Evolutionary conservation across 2,888 invertebrate species (phyloP).

Genomic region (Petrophora chlorosata): DNA sequence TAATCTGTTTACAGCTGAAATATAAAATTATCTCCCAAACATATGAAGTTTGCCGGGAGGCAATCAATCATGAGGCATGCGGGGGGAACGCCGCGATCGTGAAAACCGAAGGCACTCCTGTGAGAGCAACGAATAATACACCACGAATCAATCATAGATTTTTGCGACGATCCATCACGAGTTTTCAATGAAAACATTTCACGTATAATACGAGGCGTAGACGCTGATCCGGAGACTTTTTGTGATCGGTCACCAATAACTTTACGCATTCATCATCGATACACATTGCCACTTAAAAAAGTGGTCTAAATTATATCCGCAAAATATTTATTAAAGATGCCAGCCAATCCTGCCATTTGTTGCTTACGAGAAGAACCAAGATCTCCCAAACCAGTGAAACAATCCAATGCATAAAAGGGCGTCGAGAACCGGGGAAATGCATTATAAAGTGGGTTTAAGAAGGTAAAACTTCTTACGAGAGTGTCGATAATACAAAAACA

Average conservation of each 20-base stretch:
- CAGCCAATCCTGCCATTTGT: slow-evolving; percentile 61
- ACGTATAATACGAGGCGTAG: slow-evolving; percentile 37
- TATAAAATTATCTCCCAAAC: slow-evolving; percentile 82
- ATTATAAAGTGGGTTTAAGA: slow-evolving; percentile 62
- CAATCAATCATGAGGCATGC: slow-evolving; percentile 75
- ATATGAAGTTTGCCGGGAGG: slow-evolving; percentile 79
- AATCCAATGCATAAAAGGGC: slow-evolving; percentile 69
- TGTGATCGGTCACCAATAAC: slow-evolving; percentile 30
- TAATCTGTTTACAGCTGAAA: slow-evolving; percentile 82
- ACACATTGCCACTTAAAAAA: slow-evolving; percentile 5
- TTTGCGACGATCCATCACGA: slow-evolving; percentile 79
- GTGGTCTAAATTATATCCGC: not conserved
- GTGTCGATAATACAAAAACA: slow-evolving; percentile 48
- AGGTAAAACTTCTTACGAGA: slow-evolving; percentile 51
- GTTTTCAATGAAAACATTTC: slow-evolving; percentile 71
- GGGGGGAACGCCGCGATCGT: slow-evolving; percentile 74
- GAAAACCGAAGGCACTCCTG: slow-evolving; percentile 75
- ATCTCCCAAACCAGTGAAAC: slow-evolving; percentile 64
- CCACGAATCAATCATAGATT: slow-evolving; percentile 83
- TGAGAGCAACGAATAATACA: slow-evolving; percentile 79
- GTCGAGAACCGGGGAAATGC: slow-evolving; percentile 56
- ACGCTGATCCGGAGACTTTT: slow-evolving; percentile 34
- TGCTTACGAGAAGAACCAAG: slow-evolving; percentile 67
- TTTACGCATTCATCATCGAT: slow-evolving; percentile 36
- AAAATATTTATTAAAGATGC: too few relatives aligned